Evolutionary conservation across 37 sponge, comb jelly and placozoan genomes (phyloP).

Genomic region (Oscarella lobularis): DNA sequence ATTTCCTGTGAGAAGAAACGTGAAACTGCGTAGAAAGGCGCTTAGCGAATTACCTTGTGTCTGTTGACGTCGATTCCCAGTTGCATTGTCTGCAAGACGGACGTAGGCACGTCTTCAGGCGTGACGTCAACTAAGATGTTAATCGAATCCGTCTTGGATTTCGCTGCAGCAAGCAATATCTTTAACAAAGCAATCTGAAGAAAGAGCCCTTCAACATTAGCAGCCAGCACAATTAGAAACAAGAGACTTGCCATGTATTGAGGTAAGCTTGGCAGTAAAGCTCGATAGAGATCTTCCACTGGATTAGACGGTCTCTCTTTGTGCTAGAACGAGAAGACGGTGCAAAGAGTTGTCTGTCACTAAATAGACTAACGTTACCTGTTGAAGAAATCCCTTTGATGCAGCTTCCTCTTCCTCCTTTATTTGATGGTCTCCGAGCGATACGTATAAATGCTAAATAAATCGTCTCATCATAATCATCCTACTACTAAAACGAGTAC

Average conservation of each 20-base stretch:
- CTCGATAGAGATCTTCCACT: slow-evolving; percentile 58
- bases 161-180: slow-evolving; percentile 82
- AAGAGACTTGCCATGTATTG: slow-evolving; percentile 60
- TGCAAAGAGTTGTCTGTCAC: too few relatives aligned
- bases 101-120: slow-evolving; percentile 59
- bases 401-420: slow-evolving; percentile 49
- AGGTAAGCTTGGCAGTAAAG: slow-evolving; percentile 75
- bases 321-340: not conserved
- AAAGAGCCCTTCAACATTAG: too few relatives aligned
- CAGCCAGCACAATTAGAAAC: not conserved
- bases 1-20: slow-evolving; percentile 37
- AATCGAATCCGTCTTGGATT: slow-evolving; percentile 71
- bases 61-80: slow-evolving; percentile 68
- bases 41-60: slow-evolving; percentile 44
- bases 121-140: slow-evolving; percentile 86
- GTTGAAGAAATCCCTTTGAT: too few relatives aligned
- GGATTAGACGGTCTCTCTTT: not conserved
- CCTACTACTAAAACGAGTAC: not conserved
- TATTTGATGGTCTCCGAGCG: slow-evolving; percentile 67
- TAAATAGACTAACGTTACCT: too few relatives aligned
- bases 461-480: not conserved
- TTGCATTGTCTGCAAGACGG: slow-evolving; percentile 43
- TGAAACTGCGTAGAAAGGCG: not conserved
- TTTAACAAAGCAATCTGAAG: slow-evolving; percentile 70
- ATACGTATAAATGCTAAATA: slow-evolving; percentile 44